Base-by-base conservation (phyloP, 2,113 vertebrate genomes). In the Lophius piscatorius region DNA sequence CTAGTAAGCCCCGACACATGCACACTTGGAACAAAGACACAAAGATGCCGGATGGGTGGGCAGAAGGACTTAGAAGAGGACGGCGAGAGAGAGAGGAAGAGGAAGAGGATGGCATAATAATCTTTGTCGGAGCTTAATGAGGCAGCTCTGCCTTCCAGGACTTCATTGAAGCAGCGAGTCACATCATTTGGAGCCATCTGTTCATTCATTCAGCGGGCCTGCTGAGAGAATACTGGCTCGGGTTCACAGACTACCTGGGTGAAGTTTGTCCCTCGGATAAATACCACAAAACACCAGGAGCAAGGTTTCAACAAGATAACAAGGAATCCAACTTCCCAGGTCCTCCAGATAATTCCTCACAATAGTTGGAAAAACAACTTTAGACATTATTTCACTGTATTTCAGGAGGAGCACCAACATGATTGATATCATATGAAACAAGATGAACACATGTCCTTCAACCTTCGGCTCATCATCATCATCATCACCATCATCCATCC, bases 81-180 rank as follows among this genome's bases (percentile, higher is more conserved):
- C 51, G 63, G 65, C 58, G 68, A 66, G 61, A 82, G 71, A 14
- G 46, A 60, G 78, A 54, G 57, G 65, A 10, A 58, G 79, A 63
- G 69, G 64, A 73, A 84, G 71, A 63, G 66, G 63, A 80, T 75
- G 71, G 63, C 51, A 78, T 73, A 45, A 76, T 63, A 78, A 77
- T 83, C 62, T 82, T 88, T 75, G 78, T 78, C 82, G 34, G 67
- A 36, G 79, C 78, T 76, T 84, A 85, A 89, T 86, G 82, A 85
- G 80, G 77, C 78, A 81, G 72, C 60, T 63, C 75, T 78, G 79
- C 85, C 87, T 88, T 84, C 84, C 78, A 81, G 85, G 70, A 69
- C 56, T 88, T 90, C 88, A 88, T 89, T 88, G 85, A 88, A 89
- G 87, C 74, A 76, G 77, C 79, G 71, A 72, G 76, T 76, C 68